Conservation (phyloP, 2,888 invertebrate species). For the Tribolium freemani region DNA sequence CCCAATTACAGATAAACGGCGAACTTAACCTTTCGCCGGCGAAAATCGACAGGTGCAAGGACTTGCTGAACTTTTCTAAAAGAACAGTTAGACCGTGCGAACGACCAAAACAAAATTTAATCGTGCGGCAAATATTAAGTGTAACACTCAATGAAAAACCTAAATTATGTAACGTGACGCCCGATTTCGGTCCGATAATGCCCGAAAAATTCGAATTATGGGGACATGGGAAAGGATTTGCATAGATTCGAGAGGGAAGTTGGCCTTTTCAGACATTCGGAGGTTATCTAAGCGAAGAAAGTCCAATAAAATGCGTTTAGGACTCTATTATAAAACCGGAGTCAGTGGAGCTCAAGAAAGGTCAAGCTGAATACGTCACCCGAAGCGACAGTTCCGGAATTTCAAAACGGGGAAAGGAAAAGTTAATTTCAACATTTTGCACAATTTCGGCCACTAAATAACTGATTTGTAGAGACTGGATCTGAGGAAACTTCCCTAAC, state of each 20-base stretch:
- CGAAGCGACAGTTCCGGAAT: neutral
- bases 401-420: neutral
- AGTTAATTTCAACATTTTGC: too few species aligned
- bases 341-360: neutral
- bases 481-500: too few species aligned
- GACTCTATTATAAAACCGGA: neutral
- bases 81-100: conserved; percentile 35
- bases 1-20: conserved; percentile 28
- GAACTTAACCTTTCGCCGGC: conserved; percentile 19
- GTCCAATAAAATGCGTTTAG: neutral
- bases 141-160: conserved; percentile 36
- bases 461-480: too few species aligned
- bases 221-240: neutral
- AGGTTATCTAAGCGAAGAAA: conserved; percentile 10
- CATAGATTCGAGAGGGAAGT: neutral
- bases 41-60: conserved; percentile 34
- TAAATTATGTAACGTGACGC: conserved; percentile 31
- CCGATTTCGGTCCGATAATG: conserved; percentile 5
- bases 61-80: conserved; percentile 7
- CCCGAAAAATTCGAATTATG: conserved; percentile 10
- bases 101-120: conserved; percentile 34
- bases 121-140: conserved; percentile 46
- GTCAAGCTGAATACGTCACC: neutral
- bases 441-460: too few species aligned
- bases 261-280: conserved; percentile 3